Base-by-base conservation (phyloP, 1,140 invertebrate genomes). In the Heliconius himera region DNA sequence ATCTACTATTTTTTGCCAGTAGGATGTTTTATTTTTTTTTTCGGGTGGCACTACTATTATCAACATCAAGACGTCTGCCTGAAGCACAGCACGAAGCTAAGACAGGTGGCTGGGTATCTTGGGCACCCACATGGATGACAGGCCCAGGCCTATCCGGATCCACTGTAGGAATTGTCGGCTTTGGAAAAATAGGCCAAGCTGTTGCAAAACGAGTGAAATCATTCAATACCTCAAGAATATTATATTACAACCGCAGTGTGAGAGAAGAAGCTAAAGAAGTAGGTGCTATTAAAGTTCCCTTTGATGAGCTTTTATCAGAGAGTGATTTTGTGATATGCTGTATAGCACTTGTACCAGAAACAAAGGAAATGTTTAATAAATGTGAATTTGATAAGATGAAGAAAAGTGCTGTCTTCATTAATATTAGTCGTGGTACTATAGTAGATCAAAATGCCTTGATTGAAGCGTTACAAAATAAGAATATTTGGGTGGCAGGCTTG, bases 61-160 rank as follows among this genome's bases (percentile, higher is more conserved):
- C 97, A 11, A 98, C 98, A 8, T 96, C 97, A 29, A 95, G 98
- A 66, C 96, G 98, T 81, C 91, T 99, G 2, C 95, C 98, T 70
- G 98, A 99, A 96, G 97, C 98, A 77, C 96, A 96, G 81, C 95
- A 96, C 83, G 96, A 97, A 91, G 96, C 98, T 33, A 95, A 95
- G 83, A 96, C 96, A 87, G 97, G 97, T 8, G 97, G 96, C 78
- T 99, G 98, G 98, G 96, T 95, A 78, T 95, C 97, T 0, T 99
- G 98, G 98, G 96, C 97, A 5, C 98, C 98, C 1, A 95, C 96
- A 75, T 99, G 97, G 97, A 97, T 99, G 97, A 98, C 97, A 88
- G 98, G 99, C 0, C 96, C 96, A 70, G 97, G 97, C 3, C 91
- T 99, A 8, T 96, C 96, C 66, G 96, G 96, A 22, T 96, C 97